phyloP scores from a whole-genome alignment of 2,797 vertebrate species.

The Sebastiscus albofasciatus region DNA sequence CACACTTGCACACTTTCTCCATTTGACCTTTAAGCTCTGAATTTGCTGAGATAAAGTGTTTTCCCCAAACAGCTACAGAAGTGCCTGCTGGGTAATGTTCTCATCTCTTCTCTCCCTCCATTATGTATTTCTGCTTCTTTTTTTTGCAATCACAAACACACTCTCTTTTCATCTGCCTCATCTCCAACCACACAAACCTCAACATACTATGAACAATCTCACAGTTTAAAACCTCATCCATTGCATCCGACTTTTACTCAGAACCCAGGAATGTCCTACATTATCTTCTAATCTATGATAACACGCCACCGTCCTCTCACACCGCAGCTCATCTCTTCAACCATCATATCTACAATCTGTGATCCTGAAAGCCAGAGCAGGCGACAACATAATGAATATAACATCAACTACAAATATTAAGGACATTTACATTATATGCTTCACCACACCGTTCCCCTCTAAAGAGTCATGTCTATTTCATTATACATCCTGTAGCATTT shows the following conservation, averaged over 20 bases:
- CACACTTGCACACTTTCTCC: conserved; percentile 1
- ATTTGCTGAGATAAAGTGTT: conserved; percentile 37
- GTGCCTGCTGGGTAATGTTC: conserved; percentile 23
- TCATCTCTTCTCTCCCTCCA: not conserved
- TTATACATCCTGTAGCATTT: conserved; percentile 1
- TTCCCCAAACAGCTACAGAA: not conserved
- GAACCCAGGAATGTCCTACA: not conserved
- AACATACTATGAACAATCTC: not conserved
- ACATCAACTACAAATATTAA: not conserved
- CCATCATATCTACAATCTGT: not conserved
- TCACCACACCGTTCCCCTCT: not conserved
- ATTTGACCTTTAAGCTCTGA: conserved; percentile 42
- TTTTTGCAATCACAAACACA: not conserved
- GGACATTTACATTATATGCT: not conserved
- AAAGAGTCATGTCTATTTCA: not conserved
- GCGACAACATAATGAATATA: conserved; percentile 1
- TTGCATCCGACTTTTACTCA: not conserved
- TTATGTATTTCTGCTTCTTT: not conserved
- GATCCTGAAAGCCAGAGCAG: not conserved
- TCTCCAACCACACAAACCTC: not conserved
- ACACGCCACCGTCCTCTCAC: not conserved
- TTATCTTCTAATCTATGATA: not conserved
- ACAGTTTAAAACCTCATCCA: not conserved
- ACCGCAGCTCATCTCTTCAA: not conserved
- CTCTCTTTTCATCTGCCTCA: not conserved